These are phyloP conservation scores for Neosilurus mollespiculum DNA, from an alignment of 2,797 vertebrate genomes.

Conservation along the genomic window DNA sequence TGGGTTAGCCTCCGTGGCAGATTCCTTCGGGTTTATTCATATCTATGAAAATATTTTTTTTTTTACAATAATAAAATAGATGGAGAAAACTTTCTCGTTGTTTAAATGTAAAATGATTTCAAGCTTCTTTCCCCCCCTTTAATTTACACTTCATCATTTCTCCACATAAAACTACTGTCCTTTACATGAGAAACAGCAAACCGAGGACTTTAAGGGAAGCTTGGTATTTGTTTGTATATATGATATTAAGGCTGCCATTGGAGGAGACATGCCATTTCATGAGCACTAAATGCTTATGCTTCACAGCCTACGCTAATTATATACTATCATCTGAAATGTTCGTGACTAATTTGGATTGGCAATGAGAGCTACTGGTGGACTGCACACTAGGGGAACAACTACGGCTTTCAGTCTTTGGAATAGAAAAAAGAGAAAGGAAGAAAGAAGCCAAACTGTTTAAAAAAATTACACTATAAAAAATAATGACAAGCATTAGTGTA, in stretches of 20 bases:
- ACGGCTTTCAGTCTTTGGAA: conserved; percentile 82
- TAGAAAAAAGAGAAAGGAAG: conserved; percentile 62
- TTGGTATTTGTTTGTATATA: conserved; percentile 45
- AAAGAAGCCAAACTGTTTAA: conserved; percentile 45
- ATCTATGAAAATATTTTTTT: conserved; percentile 57
- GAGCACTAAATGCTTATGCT: conserved; percentile 72
- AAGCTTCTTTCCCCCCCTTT: conserved; percentile 21
- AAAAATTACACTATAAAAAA: conserved; percentile 76
- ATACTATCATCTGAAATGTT: conserved; percentile 60
- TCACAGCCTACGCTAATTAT: conserved; percentile 58
- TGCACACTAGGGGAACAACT: conserved; percentile 70
- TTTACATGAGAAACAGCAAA: conserved; percentile 43
- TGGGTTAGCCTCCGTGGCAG: conserved; percentile 52
- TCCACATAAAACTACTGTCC: conserved; percentile 15
- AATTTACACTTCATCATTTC: background rate
- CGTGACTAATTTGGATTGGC: conserved; percentile 57
- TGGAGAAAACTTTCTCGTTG: conserved; percentile 56
- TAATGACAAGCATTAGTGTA: conserved; percentile 81
- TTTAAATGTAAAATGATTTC: conserved; percentile 48
- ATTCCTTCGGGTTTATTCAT: conserved; percentile 49
- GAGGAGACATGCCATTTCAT: conserved; percentile 63
- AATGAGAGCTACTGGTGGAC: conserved; percentile 81
- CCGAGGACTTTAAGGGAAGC: conserved; percentile 48
- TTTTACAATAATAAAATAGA: conserved; percentile 60
- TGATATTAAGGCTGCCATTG: conserved; percentile 74